Evolutionary conservation across 2,888 invertebrate species (phyloP), one percentile per base, ranked within the genome.

Genomic region (Pandemis cinnamomeana): DNA sequence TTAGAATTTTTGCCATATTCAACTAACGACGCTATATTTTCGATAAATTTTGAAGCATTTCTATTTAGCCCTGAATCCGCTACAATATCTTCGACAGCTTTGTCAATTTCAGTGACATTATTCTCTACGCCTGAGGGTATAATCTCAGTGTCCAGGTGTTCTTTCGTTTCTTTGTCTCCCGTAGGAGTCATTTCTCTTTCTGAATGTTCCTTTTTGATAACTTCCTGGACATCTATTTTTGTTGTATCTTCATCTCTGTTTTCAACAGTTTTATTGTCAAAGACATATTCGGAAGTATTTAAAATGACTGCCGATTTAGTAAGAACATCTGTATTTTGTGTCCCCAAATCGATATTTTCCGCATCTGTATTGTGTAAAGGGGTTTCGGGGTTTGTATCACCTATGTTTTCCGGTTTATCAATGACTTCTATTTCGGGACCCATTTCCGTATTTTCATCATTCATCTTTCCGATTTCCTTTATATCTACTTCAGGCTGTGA

Each of bases 191-290:
- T 36, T 8, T 67, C 48, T 60, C 20, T 20, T 13, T 41, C 41
- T 51, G 42, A 48, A 8, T 55, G 0, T 60, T 71, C 58, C 42
- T 67, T 61, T 42, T 6, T 60, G 36, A 20, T 5, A 27, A 20
- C 42, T 13, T n/a, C 10, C 8, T 66, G 44, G 48, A 58, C 48
- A 27, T 60, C 60, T 10, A 42, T 48, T 2, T 2, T 27, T 27
- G 11, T 27, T 58, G 27, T 11, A 4, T 58, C 11, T 11, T 27
- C 48, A 11, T 58, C 55, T 42, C 15, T 48, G 7, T n/a, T 20
- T 41, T 13, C 4, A 13, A 46, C 20, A 69, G 8, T 68, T 66
- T 72, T 71, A 55, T 61, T 58, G 2, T 11, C 61, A 10, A 64
- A 8, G 68, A 70, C 55, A 36, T 58, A 66, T 58, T 58, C 27